Percentiles rank a stretch among this genome's conserved stretches.
Evolutionary conservation across 1,140 invertebrate species (phyloP).

Genomic region (Saccostrea echinata): DNA sequence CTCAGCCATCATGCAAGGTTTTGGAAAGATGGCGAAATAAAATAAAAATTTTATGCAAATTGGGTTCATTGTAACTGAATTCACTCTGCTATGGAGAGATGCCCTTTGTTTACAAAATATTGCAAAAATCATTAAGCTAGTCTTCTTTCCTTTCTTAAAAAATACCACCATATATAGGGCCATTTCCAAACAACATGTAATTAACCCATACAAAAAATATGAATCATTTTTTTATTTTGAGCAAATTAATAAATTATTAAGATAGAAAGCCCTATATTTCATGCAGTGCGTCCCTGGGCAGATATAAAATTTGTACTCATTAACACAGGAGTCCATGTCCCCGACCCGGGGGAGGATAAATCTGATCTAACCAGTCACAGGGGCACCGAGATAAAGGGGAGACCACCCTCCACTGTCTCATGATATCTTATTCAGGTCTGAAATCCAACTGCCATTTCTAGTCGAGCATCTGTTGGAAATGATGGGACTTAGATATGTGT

Average conservation of each 20-base stretch:
- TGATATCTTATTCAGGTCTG: background rate
- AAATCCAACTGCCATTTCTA: background rate
- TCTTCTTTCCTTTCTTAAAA: no score
- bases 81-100: no score
- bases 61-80: no score
- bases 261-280: background rate
- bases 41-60: no score
- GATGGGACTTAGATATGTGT: conserved; percentile 16
- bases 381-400: background rate
- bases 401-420: conserved; percentile 10
- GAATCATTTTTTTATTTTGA: background rate
- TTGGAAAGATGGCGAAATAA: no score
- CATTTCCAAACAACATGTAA: background rate
- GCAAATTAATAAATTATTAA: background rate
- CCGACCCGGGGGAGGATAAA: background rate
- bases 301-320: background rate
- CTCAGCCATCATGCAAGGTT: no score
- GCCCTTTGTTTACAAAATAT: no score
- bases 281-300: background rate
- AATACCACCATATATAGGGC: no score
- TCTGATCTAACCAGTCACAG: background rate
- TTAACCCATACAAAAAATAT: background rate
- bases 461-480: background rate
- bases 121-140: no score
- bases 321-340: background rate